A percentile compares a stretch with the other conserved stretches of the same genome.
These are phyloP conservation scores for Calliscelio sp. DNA, from an alignment of 2,888 invertebrate species.

Conservation along the genomic window DNA sequence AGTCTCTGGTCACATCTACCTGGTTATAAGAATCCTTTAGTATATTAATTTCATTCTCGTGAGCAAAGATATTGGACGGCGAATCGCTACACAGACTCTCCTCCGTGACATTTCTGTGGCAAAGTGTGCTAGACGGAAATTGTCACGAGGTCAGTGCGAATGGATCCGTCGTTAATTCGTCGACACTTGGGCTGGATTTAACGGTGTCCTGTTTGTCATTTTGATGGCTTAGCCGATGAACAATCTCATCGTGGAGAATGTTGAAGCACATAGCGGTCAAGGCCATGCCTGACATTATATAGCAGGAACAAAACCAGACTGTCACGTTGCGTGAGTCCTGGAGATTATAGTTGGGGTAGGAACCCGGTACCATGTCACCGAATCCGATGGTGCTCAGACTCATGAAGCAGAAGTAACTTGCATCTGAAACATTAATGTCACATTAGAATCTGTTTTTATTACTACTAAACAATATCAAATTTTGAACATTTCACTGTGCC, in stretches of 20 bases:
- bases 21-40: conserved; percentile 85
- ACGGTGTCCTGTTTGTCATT: conserved; percentile 87
- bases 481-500: no score
- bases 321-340: conserved; percentile 89
- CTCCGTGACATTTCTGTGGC: conserved; percentile 83
- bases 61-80: conserved; percentile 82
- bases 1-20: conserved; percentile 85
- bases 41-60: conserved; percentile 85
- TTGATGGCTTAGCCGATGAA: conserved; percentile 92
- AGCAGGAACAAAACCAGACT: conserved; percentile 95
- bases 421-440: conserved; percentile 84
- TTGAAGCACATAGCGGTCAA: conserved; percentile 96
- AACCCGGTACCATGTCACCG: conserved; percentile 93
- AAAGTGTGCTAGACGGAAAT: conserved; percentile 87
- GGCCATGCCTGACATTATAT: conserved; percentile 95
- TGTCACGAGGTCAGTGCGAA: conserved; percentile 92
- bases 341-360: conserved; percentile 87
- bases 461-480: no score
- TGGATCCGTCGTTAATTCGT: conserved; percentile 89
- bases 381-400: conserved; percentile 97
- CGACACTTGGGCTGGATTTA: conserved; percentile 89
- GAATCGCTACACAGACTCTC: conserved; percentile 84
- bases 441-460: no score
- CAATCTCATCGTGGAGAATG: conserved; percentile 95
- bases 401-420: conserved; percentile 96